These are phyloP conservation scores for Urocynchramus pylzowi DNA, from an alignment of 2,113 vertebrate genomes.

Conservation along the genomic window DNA sequence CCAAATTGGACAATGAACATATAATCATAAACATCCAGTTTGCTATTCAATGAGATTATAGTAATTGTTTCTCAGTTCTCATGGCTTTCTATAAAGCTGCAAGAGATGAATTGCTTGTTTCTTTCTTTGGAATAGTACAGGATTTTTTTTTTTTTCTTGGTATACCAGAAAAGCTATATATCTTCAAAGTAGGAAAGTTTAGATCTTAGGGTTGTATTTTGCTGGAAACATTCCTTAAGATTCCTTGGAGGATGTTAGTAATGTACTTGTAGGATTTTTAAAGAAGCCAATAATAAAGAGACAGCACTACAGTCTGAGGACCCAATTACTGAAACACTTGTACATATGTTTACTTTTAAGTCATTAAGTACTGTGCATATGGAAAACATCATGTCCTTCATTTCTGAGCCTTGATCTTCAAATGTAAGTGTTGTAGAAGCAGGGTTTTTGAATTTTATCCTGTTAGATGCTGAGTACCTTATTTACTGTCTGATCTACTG, in stretches of 20 bases:
- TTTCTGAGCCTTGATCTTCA: slow-evolving; percentile 52
- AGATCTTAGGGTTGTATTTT: neutral
- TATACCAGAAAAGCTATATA: neutral
- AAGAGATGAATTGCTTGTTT: neutral
- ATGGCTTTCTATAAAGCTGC: neutral
- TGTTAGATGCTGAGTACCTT: neutral
- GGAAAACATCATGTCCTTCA: slow-evolving; percentile 27
- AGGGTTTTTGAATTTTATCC: neutral
- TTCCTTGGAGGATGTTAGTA: neutral
- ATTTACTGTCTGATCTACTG: neutral
- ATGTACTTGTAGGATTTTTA: neutral
- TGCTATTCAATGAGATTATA: neutral
- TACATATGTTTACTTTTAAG: slow-evolving; percentile 51
- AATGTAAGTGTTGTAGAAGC: slow-evolving; percentile 7
- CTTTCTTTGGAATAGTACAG: neutral
- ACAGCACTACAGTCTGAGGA: slow-evolving; percentile 9
- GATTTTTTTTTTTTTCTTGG: neutral
- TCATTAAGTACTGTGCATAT: slow-evolving; percentile 29
- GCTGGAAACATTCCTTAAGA: neutral
- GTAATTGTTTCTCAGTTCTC: neutral
- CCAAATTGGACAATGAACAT: neutral
- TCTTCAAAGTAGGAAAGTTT: neutral
- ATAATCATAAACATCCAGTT: neutral
- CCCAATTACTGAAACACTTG: slow-evolving; percentile 33
- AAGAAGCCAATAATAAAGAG: slow-evolving; percentile 5